Percentiles rank a stretch among this genome's conserved stretches.
These are phyloP conservation scores for Hippoglossus stenolepis DNA, from an alignment of 2,113 vertebrate genomes.

Conservation along the genomic window DNA sequence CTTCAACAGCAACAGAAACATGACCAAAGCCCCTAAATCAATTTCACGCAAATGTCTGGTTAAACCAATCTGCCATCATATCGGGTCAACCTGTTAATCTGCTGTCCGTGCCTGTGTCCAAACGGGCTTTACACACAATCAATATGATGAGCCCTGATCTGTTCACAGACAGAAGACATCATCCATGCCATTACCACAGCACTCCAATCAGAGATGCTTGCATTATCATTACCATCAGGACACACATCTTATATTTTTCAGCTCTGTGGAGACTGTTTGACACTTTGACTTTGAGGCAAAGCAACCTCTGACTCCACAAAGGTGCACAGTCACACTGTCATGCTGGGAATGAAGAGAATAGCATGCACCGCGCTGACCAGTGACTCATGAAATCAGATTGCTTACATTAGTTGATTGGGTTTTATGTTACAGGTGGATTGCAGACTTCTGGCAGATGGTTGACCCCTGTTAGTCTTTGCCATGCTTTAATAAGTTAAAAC, in stretches of 20 bases:
- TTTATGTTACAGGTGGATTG: conserved; percentile 22
- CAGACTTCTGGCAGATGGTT: conserved; percentile 56
- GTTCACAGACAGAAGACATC: conserved; percentile 18
- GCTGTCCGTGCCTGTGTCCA: conserved; percentile 48
- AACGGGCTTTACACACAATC: conserved; percentile 72
- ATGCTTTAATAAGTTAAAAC: conserved; percentile 54
- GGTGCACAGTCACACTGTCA: background rate
- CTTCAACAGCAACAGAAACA: conserved; percentile 30
- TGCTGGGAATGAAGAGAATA: background rate
- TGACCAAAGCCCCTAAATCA: conserved; percentile 40
- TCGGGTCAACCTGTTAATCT: conserved; percentile 79
- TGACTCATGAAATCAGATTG: conserved; percentile 11
- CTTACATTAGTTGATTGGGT: conserved; percentile 37
- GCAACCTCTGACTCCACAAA: background rate
- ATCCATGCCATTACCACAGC: conserved; percentile 17
- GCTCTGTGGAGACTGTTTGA: conserved; percentile 2
- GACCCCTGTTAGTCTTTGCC: conserved; percentile 50
- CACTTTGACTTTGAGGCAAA: conserved; percentile 2
- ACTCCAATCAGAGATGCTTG: conserved; percentile 36
- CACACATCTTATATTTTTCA: conserved; percentile 1
- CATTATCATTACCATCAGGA: conserved; percentile 22
- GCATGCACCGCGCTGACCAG: background rate
- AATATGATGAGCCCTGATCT: conserved; percentile 67
- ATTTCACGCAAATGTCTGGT: conserved; percentile 46
- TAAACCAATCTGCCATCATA: conserved; percentile 43